These are phyloP conservation scores for Trogon surrucura DNA, from an alignment of 2,113 vertebrate species.

Conservation along the genomic window DNA sequence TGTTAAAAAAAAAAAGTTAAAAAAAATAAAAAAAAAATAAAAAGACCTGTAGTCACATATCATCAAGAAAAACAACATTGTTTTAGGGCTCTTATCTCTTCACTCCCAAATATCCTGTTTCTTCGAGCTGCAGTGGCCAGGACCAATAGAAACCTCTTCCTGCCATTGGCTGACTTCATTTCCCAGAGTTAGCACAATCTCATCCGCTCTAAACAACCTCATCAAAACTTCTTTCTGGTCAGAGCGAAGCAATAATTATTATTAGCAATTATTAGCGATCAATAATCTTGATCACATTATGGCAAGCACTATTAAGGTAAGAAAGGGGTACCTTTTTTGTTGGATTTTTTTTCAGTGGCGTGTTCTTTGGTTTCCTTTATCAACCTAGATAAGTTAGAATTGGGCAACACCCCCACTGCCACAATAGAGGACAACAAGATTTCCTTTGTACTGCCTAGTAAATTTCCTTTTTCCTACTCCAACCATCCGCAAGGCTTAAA, in stretches of 20 bases:
- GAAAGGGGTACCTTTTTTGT: constrained; percentile 67
- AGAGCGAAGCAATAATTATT: constrained; percentile 86
- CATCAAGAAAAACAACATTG: constrained; percentile 95
- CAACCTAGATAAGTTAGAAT: constrained; percentile 82
- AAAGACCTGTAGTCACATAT: constrained; percentile 77
- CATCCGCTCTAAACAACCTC: constrained; percentile 92
- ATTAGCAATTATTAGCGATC: constrained; percentile 85
- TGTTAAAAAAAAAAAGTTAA: constrained; percentile 43
- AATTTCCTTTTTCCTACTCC: constrained; percentile 94
- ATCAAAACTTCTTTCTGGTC: constrained; percentile 87
- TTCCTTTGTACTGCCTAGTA: constrained; percentile 90
- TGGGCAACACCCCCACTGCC: constrained; percentile 88
- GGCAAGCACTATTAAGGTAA: constrained; percentile 95
- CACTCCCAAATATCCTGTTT: constrained; percentile 97
- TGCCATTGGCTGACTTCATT: constrained; percentile 94
- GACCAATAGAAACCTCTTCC: constrained; percentile 96
- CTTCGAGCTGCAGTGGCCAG: constrained; percentile 86
- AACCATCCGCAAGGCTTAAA: constrained; percentile 86
- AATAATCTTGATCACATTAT: constrained; percentile 84
- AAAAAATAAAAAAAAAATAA: constrained; percentile 28
- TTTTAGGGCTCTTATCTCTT: constrained; percentile 92
- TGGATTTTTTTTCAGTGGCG: constrained; percentile 26
- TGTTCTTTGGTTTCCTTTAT: constrained; percentile 77
- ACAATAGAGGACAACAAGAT: constrained; percentile 89
- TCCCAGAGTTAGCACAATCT: constrained; percentile 96